Base-by-base conservation (phyloP, 2,888 invertebrate species). In the Penaeus monodon region DNA sequence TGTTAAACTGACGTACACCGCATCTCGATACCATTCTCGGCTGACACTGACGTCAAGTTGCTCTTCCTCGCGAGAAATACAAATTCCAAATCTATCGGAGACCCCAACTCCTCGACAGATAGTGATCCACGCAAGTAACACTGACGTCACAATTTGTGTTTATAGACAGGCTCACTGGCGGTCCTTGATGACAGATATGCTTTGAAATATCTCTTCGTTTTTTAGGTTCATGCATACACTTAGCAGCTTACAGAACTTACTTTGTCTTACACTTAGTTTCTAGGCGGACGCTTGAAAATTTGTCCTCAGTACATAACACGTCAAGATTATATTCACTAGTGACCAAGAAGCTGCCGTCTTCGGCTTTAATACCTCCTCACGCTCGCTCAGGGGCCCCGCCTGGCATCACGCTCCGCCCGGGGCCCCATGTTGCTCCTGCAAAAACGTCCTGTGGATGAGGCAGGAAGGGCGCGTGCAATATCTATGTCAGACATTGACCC, bases 311-410 rank as follows among this genome's bases (percentile, higher is more conserved):
- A 80, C 68, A 44, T 66, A 65, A 81, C 81, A 81, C 81, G 49
- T 22, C 68, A 68, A 33, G 77, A 77, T 49, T 68, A 81, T 68
- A 68, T 68, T 81, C 81, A 81, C 81, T 81, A 66, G 66, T 81
- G 81, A 81, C 81, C 33, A 20, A 10, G 20, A 24, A 8, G 22
- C n/a, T 22, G 38, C 14, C 24, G 33, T n/a, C 81, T 20, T 7
- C 81, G 4, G n/a, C 38, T 81, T 81, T 81, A 81, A 81, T 81
- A 81, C 81, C n/a, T 81, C 81, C n/a, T 68, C 66, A 68, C 20
- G 81, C 81, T 81, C 68, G 81, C 38, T 81, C 17, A 22, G 38
- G 81, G 68, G 68, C 81, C 68, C 66, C 81, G n/a, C 38, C 27
- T 66, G 24, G n/a, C 81, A 17, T 29, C 29, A 81, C 68, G 81